phyloP scores from a whole-genome alignment of 2,113 vertebrate species.

The Myrmecophaga tridactyla region DNA sequence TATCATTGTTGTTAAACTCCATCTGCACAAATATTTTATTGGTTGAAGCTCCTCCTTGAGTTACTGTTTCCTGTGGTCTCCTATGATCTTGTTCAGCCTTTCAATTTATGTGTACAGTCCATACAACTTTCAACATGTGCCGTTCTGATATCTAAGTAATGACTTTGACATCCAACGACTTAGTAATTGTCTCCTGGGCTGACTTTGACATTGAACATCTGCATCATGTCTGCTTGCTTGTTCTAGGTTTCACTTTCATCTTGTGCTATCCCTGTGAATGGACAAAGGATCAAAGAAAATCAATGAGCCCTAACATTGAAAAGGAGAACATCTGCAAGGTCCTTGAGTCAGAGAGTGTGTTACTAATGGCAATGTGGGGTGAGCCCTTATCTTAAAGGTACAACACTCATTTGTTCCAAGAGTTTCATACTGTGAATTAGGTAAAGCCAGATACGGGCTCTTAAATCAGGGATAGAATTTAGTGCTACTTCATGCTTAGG shows the following conservation, averaged over 20 bases:
- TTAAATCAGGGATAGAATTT: background rate
- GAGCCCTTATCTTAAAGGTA: background rate
- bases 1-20: conserved; percentile 5
- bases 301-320: background rate
- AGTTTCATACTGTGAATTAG: background rate
- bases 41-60: background rate
- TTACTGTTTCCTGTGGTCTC: background rate
- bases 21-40: conserved; percentile 23
- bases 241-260: background rate
- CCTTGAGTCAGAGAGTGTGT: background rate
- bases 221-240: background rate
- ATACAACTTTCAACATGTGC: background rate
- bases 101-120: background rate
- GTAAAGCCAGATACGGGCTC: background rate
- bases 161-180: background rate
- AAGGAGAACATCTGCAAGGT: background rate
- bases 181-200: background rate
- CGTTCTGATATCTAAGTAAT: background rate
- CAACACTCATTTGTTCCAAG: background rate
- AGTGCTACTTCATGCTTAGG: background rate
- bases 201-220: background rate
- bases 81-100: background rate
- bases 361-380: background rate
- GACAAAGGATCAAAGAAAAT: background rate
- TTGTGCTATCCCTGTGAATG: background rate